phyloP scores from a whole-genome alignment of 2,113 vertebrate species.

The Aplodontia rufa region DNA sequence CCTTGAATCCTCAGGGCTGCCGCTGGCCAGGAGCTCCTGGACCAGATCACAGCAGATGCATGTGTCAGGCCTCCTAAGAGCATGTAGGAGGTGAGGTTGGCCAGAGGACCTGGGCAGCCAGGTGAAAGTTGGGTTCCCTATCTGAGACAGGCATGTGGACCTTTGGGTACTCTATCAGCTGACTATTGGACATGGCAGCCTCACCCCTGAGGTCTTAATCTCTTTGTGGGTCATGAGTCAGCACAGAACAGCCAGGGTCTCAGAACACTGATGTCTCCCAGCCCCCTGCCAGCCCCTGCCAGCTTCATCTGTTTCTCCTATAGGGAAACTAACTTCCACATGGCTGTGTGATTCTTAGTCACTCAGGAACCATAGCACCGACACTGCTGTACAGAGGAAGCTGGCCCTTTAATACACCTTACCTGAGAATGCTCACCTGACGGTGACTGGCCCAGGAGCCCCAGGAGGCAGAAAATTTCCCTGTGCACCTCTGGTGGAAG shows the following conservation, averaged over 20 bases:
- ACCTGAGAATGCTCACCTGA: too few species aligned
- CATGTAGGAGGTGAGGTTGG: neutral
- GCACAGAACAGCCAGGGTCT: neutral
- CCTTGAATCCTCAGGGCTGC: too few species aligned
- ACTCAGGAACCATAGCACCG: neutral
- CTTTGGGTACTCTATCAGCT: neutral
- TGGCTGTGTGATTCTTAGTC: neutral
- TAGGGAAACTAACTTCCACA: neutral
- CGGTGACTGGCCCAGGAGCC: too few species aligned
- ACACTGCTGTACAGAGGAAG: too few species aligned
- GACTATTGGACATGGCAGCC: neutral
- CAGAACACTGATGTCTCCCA: neutral
- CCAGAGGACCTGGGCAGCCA: neutral
- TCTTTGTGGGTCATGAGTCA: neutral
- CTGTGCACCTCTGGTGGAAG: too few species aligned
- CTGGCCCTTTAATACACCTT: too few species aligned
- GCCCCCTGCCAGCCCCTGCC: neutral
- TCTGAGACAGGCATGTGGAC: neutral
- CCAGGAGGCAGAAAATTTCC: too few species aligned
- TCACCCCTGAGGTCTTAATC: neutral
- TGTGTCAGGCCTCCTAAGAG: neutral
- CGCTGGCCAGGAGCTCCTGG: too few species aligned
- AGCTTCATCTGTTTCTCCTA: neutral
- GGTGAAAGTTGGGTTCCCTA: neutral
- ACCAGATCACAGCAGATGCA: neutral